Conservation (phyloP, 2,113 vertebrate genomes). For the Eretmochelys imbricata region DNA sequence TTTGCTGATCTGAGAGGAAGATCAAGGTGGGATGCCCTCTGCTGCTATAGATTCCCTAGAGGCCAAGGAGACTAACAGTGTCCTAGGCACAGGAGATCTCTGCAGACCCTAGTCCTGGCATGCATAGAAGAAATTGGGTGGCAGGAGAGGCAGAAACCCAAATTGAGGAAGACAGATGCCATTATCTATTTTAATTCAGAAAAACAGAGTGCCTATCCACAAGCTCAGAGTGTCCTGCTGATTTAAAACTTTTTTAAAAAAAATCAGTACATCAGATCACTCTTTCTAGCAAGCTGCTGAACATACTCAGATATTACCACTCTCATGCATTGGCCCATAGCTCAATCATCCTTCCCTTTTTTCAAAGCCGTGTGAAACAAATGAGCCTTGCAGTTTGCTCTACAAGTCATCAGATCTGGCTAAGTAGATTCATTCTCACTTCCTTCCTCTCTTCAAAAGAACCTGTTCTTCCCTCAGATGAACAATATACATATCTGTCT, state of each 20-base stretch:
- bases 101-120: not conserved
- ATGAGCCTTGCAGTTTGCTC: not conserved
- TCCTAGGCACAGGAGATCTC: not conserved
- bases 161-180: not conserved
- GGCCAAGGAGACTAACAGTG: not conserved
- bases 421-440: not conserved
- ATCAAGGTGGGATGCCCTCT: not conserved
- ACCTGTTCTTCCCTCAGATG: not conserved
- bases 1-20: not conserved
- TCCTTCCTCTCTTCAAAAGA: not conserved
- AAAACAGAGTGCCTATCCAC: not conserved
- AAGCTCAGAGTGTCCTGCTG: not conserved
- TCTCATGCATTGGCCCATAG: not conserved
- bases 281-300: not conserved
- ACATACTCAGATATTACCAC: not conserved
- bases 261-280: not conserved
- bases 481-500: not conserved
- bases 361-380: not conserved
- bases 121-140: not conserved
- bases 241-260: not conserved
- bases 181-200: not conserved
- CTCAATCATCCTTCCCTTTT: not conserved
- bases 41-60: not conserved
- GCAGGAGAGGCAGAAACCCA: not conserved
- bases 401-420: not conserved